Evolutionary conservation across 2,888 invertebrate species (phyloP), one percentile per base, ranked within the genome.

Genomic region (Mythimna albipuncta): DNA sequence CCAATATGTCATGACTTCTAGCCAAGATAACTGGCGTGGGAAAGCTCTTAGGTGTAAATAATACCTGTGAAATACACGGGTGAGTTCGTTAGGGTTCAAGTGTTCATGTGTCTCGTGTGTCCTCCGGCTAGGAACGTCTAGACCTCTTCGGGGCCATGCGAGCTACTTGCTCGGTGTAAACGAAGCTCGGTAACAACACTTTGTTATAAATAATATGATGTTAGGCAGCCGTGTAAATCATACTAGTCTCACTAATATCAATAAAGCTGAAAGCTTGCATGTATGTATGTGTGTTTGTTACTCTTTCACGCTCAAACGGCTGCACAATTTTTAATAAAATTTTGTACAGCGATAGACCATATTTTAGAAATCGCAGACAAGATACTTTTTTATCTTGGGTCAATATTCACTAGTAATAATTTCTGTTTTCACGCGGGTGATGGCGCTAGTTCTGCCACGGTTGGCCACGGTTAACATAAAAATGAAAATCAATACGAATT

Each of bases 1-100:
- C 69, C 50, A 58, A 70, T 63, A 13, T 63, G 65, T 78, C 64
- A 80, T 70, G 81, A 70, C 63, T 58, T 73, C n/a, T 64, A 50
- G 35, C 2, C 0, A 32, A 63, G 74, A 67, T 63, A 32, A 75
- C 58, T 75, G 65, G 65, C 76, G 76, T 75, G 81, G 50, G 71
- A 81, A 71, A 80, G 62, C 44, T 50, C 47, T 52, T 44, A 52
- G 35, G 62, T 44, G 11, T 38, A 32, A 11, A 55, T 64, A 11
- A 55, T 64, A 63, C 54, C 75, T 61, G 75, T 63, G 71, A 66
- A 64, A 55, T 70, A 61, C 57, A 72, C 54, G 16, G 32, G n/a
- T n/a, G 55, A 76, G 75, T 69, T 78, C 76, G 64, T 50, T 44
- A 55, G 11, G 26, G 58, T 26, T 73, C 74, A 73, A 79, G 63